Conservation (phyloP, 2,888 invertebrate genomes). For the Sinodicranocentrus sp. region DNA sequence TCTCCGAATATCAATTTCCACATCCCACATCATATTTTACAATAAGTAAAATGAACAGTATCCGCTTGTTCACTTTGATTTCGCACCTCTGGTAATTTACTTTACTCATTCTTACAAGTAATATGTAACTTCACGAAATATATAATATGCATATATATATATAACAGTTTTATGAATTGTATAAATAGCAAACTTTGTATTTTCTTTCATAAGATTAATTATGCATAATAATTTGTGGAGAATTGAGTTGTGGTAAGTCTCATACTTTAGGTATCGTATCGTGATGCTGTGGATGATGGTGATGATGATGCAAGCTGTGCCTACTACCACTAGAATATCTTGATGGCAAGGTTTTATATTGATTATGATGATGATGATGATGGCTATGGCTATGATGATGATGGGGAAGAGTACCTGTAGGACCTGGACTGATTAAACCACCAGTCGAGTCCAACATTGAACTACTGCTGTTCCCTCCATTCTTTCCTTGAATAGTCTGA, state of each 20-base stretch:
- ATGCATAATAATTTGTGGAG: not conserved
- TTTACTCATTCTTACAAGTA: too few relatives aligned
- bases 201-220: not conserved
- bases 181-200: too few relatives aligned
- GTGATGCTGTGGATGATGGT: constrained; percentile 41
- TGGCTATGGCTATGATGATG: constrained; percentile 31
- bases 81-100: too few relatives aligned
- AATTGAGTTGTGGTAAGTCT: constrained; percentile 42
- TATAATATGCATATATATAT: not conserved
- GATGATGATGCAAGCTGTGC: constrained; percentile 61
- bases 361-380: constrained; percentile 44
- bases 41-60: too few relatives aligned
- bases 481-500: constrained; percentile 20
- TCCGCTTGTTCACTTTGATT: too few relatives aligned
- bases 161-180: constrained; percentile 1
- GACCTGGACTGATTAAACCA: constrained; percentile 47
- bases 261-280: constrained; percentile 54
- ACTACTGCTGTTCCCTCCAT: constrained; percentile 29
- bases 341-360: constrained; percentile 54
- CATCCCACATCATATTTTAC: too few relatives aligned
- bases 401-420: constrained; percentile 40
- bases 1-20: too few relatives aligned
- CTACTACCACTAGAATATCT: constrained; percentile 53
- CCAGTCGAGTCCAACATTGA: constrained; percentile 23
- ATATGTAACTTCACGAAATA: not conserved